Conservation (phyloP, 2,888 invertebrate genomes). For the Lasioglossum vierecki region DNA sequence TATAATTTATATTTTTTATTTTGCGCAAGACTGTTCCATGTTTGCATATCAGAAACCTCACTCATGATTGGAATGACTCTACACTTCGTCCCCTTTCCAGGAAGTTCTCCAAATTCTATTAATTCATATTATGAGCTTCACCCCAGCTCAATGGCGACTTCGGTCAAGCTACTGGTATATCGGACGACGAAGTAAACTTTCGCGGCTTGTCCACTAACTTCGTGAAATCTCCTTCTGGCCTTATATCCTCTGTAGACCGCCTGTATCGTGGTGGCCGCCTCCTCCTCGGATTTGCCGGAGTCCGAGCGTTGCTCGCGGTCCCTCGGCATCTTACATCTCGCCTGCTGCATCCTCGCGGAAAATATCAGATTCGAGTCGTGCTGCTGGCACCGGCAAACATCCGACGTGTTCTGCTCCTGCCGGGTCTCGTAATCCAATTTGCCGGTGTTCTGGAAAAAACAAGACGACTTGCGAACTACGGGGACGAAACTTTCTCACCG, state of each 20-base stretch:
- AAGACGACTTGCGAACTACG: constrained; percentile 13
- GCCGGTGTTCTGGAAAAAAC: constrained; percentile 37
- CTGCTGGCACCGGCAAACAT: constrained; percentile 60
- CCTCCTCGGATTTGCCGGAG: constrained; percentile 76
- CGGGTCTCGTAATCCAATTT: constrained; percentile 56
- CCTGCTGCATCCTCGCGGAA: constrained; percentile 51
- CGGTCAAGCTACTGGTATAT: background rate
- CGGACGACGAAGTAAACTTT: background rate
- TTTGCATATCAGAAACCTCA: background rate
- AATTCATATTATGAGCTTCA: background rate
- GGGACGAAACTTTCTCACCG: constrained; percentile 29
- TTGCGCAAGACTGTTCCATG: background rate
- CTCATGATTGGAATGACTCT: background rate
- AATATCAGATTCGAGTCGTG: constrained; percentile 62
- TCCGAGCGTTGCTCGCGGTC: constrained; percentile 56
- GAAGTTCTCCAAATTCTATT: background rate
- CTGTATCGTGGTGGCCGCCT: constrained; percentile 82
- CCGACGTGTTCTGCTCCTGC: constrained; percentile 41
- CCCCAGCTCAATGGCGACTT: background rate
- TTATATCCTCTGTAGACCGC: constrained; percentile 81
- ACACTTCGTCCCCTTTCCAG: background rate
- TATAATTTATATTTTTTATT: background rate
- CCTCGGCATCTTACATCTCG: constrained; percentile 39
- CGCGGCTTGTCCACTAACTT: constrained; percentile 66
- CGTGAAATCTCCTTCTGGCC: constrained; percentile 72